These are phyloP conservation scores for Urocitellus parryii DNA, from an alignment of 2,113 vertebrate genomes.

Conservation along the genomic window DNA sequence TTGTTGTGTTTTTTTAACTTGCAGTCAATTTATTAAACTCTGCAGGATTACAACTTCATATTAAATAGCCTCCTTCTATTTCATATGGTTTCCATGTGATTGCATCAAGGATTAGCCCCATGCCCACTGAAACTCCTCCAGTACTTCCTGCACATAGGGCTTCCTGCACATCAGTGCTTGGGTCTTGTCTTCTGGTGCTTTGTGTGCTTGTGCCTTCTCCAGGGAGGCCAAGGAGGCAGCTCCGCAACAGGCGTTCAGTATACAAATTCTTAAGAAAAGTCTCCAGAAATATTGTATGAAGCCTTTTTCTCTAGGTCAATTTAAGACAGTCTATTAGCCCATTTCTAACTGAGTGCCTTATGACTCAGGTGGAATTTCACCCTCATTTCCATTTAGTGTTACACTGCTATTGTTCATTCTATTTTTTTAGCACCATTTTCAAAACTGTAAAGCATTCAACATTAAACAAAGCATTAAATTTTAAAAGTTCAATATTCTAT, in stretches of 20 bases:
- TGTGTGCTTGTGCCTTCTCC: too few relatives aligned
- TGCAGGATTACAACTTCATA: too few relatives aligned
- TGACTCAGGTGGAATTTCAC: conserved; percentile 10
- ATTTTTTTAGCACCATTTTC: conserved; percentile 44
- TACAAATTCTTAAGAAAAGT: conserved; percentile 7
- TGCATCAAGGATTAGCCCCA: not conserved
- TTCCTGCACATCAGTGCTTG: too few relatives aligned
- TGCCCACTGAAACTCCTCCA: not conserved
- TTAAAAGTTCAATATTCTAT: conserved; percentile 12
- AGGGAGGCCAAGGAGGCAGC: too few relatives aligned
- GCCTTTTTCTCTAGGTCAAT: not conserved
- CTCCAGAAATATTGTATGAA: conserved; percentile 9
- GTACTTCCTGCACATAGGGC: fast-evolving
- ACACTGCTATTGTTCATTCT: not conserved
- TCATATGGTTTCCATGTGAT: not conserved
- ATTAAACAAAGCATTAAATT: not conserved
- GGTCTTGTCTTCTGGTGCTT: too few relatives aligned
- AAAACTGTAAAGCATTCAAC: conserved; percentile 45
- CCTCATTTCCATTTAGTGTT: not conserved
- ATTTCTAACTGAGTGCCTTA: not conserved
- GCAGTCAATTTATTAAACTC: too few relatives aligned
- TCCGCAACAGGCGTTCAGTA: not conserved
- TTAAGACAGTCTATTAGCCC: not conserved
- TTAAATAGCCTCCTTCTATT: too few relatives aligned
- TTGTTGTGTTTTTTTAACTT: too few relatives aligned